phyloP scores from a whole-genome alignment of 37 sponge, comb jelly and placozoan genomes.

The Axinella damicornis region DNA sequence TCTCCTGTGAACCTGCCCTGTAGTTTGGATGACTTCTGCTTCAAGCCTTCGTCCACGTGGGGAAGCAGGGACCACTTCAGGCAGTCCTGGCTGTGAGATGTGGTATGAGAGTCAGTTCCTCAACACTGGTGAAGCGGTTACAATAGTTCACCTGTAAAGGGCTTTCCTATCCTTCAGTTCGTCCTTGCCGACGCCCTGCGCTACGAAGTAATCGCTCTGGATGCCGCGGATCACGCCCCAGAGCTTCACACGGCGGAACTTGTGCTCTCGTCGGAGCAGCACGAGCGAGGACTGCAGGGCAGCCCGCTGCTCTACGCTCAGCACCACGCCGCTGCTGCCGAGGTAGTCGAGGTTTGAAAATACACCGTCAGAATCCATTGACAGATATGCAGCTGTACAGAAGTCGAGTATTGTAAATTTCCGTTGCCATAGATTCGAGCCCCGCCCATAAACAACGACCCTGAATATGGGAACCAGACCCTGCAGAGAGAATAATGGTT shows the following conservation, averaged over 20 bases:
- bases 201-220: slow-evolving; percentile 91
- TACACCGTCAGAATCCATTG: slow-evolving; percentile 91
- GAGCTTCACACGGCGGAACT: slow-evolving; percentile 84
- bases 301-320: slow-evolving; percentile 95
- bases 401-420: no score
- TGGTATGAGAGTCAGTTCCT: no score
- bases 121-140: no score
- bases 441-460: background rate
- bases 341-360: slow-evolving; percentile 70
- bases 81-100: slow-evolving; percentile 84
- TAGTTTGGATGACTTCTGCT: slow-evolving; percentile 66
- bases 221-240: slow-evolving; percentile 96
- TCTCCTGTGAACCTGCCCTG: slow-evolving; percentile 95
- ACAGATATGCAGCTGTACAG: no score
- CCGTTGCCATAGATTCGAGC: slow-evolving; percentile 41
- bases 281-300: slow-evolving; percentile 87
- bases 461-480: no score
- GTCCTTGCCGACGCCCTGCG: slow-evolving; percentile 86
- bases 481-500: no score
- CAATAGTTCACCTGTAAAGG: slow-evolving; percentile 81
- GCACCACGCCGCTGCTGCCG: slow-evolving; percentile 85
- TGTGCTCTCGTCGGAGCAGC: slow-evolving; percentile 76
- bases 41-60: slow-evolving; percentile 73
- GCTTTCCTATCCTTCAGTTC: slow-evolving; percentile 86
- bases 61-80: slow-evolving; percentile 91